Evolutionary conservation across 2,797 vertebrate species (phyloP).

Genomic region (Denticeps clupeoides): DNA sequence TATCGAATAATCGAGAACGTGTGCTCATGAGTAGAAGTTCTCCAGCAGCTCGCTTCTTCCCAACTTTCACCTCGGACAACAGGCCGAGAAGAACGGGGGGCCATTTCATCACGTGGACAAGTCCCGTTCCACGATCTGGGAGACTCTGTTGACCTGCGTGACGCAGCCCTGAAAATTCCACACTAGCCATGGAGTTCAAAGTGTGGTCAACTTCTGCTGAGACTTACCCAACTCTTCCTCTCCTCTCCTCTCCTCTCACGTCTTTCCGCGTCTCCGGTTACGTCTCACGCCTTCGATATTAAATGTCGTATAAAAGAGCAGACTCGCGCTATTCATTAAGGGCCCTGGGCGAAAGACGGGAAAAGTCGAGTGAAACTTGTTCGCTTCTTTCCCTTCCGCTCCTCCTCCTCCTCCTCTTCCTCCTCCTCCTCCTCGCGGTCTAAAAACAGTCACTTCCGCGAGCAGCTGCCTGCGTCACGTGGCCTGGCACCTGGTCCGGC

Average conservation of each 20-base stretch:
- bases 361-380: conserved; percentile 40
- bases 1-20: too few relatives aligned
- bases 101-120: too few relatives aligned
- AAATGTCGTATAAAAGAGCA: too few relatives aligned
- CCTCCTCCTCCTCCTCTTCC: conserved; percentile 38
- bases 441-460: conserved; percentile 65
- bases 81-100: too few relatives aligned
- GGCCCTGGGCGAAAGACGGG: background rate
- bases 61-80: too few relatives aligned
- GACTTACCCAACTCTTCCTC: conserved; percentile 65
- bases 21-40: too few relatives aligned
- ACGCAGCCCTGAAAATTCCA: conserved; percentile 5
- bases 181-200: conserved; percentile 32
- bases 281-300: conserved; percentile 2
- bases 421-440: conserved; percentile 36
- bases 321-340: too few relatives aligned
- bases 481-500: conserved; percentile 28
- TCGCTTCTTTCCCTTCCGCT: conserved; percentile 40
- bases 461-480: conserved; percentile 61
- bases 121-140: too few relatives aligned
- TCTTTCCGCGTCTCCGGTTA: conserved; percentile 27
- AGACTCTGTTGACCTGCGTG: background rate
- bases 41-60: too few relatives aligned
- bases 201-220: conserved; percentile 47
- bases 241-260: conserved; percentile 33